These are phyloP conservation scores for Podarcis cretensis DNA, from an alignment of 2,113 vertebrate genomes.

Conservation along the genomic window DNA sequence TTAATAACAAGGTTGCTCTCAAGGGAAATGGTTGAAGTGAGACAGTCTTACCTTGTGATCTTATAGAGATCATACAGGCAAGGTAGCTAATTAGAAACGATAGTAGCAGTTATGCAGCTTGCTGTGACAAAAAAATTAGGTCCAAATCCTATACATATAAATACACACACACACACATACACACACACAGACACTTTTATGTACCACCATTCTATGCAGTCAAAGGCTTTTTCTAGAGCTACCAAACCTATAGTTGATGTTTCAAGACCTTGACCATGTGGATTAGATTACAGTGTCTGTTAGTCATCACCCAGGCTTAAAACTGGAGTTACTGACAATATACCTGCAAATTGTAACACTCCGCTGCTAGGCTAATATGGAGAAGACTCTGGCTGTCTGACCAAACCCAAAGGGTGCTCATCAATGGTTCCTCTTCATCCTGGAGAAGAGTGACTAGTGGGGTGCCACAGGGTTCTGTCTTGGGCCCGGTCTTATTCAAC, in stretches of 20 bases:
- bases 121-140: background rate
- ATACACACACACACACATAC: too few species aligned
- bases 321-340: background rate
- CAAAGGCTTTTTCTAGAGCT: background rate
- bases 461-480: too few species aligned
- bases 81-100: background rate
- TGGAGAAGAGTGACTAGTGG: too few species aligned
- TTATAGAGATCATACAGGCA: background rate
- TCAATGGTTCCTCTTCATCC: too few species aligned
- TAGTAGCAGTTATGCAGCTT: background rate
- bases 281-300: background rate
- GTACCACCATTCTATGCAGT: background rate
- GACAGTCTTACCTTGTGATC: background rate
- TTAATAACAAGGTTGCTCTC: background rate
- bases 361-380: background rate
- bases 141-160: background rate
- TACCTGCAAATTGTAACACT: background rate
- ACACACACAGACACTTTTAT: background rate
- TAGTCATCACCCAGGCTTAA: background rate
- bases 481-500: too few species aligned
- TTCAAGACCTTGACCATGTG: background rate
- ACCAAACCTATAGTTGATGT: background rate
- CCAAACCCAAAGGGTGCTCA: too few species aligned
- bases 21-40: background rate
- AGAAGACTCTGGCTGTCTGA: background rate